Evolutionary conservation across 2,797 vertebrate genomes (phyloP), one percentile per base, ranked within the genome.

Genomic region (Cygnus olor): DNA sequence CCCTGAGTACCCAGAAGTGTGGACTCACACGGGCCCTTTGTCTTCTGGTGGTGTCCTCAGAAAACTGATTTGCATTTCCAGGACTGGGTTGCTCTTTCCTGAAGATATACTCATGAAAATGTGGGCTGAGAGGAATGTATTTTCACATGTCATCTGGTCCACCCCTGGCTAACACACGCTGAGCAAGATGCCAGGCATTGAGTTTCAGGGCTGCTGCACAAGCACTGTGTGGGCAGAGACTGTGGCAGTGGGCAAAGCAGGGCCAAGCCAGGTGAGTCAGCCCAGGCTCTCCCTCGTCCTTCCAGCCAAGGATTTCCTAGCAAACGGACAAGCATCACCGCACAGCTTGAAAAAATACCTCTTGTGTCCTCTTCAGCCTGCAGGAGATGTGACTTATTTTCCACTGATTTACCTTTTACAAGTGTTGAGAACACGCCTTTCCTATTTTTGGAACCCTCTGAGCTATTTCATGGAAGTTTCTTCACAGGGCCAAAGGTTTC

Each of bases 171-270:
- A 30, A 71, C 36, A 34, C 42, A 19, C 21, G 36, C 34, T 30
- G n/a, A 45, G 22, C 24, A 47, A 42, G n/a, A 0, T 0, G 34
- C 3, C 22, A 57, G 57, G 28, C 61, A 27, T 6, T 0, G 16
- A 1, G 1, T 14, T 19, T 61, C 30, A 28, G 18, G 38, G 18
- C 5, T 34, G 36, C 21, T 57, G 34, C 42, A 27, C 2, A 6
- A 42, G 11, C 19, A 6, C 0, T 0, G 14, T 24, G 45, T 0
- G 1, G 30, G 30, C 69, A 89, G 57, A 85, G n/a, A 28, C 9
- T 69, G 42, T 2, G 36, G 44, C 36, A 1, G 1, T 25, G 25
- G 3, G 12, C 30, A 56, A 70, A 72, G 53, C 20, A 63, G 65
- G 28, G 71, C 14, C 38, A 68, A 64, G 9, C 4, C 12, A 27